A percentile compares a stretch with the other conserved stretches of the same genome.
Evolutionary conservation across 2,113 vertebrate genomes (phyloP).

Genomic region (Lophura nycthemera): DNA sequence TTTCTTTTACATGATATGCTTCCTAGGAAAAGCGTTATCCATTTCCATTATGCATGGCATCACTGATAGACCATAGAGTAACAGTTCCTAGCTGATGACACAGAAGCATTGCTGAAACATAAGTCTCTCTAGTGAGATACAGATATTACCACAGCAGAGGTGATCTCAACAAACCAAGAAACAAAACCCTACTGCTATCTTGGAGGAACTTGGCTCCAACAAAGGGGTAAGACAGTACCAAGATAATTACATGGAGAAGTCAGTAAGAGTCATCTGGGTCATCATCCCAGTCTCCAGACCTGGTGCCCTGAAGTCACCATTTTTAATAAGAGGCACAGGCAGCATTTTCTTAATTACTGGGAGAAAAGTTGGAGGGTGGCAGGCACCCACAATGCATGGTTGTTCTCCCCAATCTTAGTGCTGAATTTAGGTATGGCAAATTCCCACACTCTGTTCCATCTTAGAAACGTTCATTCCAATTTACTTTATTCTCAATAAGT

Average conservation of each 20-base stretch:
- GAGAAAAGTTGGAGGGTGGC: neutral
- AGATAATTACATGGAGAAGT: neutral
- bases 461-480: neutral
- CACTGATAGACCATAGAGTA: neutral
- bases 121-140: neutral
- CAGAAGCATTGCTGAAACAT: neutral
- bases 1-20: neutral
- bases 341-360: too few species aligned
- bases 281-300: neutral
- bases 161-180: neutral
- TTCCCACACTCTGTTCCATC: accelerated
- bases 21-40: neutral
- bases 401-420: neutral
- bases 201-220: neutral
- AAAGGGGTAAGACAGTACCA: neutral
- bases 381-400: neutral
- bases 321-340: neutral
- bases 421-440: neutral
- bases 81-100: neutral
- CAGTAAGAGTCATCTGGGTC: neutral
- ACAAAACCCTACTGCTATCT: accelerated
- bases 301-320: neutral
- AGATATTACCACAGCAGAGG: accelerated
- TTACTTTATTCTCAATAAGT: neutral
- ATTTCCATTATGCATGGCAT: neutral